Base-by-base conservation (phyloP, 2,113 vertebrate genomes). In the Ochotona princeps region DNA sequence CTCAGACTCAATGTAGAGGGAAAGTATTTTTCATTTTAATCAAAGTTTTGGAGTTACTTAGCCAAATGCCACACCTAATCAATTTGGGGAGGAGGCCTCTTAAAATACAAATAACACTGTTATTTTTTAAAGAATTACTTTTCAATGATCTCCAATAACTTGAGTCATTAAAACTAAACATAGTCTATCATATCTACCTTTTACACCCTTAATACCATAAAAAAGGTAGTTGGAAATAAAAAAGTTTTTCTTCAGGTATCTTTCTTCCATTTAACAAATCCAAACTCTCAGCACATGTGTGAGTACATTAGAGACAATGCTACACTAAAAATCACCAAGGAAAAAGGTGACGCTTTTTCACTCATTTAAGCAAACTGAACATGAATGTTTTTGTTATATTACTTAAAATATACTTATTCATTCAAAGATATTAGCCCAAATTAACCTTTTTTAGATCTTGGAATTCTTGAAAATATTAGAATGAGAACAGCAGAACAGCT, bases 391-490 rank as follows among this genome's bases (percentile, higher is more conserved):
- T 72, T 83, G 30, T 38, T 51, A 82, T 25, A 47, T 65, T 84
- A 81, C 61, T 69, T 95, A 92, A 90, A 89, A 89, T 44, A 72
- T 18, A 60, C 60, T 72, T 70, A 44, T 47, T 86, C 67, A 87
- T 51, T 80, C 18, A 93, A 90, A 91, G 83, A 70, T 54, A 69
- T 9, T 76, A 38, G 57, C 38, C 65, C 87, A 57, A 82, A 75
- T n/a, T 79, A 87, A 89, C 60, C 23, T 70, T 86, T 86, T 87
- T 78, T 38, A 75, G 61, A 63, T 38, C 2, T 18, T 61, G 12
- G n/a, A 92, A 57, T 67, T 85, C 76, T 81, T 90, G 57, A 73
- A 88, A 95, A 88, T 61, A 92, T 13, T 63, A 83, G 76, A 79
- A 80, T 28, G 38, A 38, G 85, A 49, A 25, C 12, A 85, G n/a